Base-by-base conservation (phyloP, 2,888 invertebrate genomes). In the Fragum whitleyi region DNA sequence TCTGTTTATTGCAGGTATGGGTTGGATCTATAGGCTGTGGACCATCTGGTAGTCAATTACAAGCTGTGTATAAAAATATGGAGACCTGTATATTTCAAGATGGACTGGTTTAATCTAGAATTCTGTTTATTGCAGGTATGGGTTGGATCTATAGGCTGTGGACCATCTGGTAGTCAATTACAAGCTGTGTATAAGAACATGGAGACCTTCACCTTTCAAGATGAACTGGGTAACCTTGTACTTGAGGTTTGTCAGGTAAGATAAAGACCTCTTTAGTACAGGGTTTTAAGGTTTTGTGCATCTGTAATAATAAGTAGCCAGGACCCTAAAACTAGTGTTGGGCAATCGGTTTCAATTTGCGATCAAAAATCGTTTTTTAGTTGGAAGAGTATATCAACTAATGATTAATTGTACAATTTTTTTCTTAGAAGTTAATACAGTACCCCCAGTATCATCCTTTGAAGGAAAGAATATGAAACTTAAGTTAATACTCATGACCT, bases 161-260 rank as follows among this genome's bases (percentile, higher is more conserved):
- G 95, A 2, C 95, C 95, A 0, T 93, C 87, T 5, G 94, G 95
- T 7, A 87, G 90, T 2, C 36, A 88, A 6, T 92, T 96, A 36
- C 94, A 93, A 76, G 95, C 95, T 0, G 95, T 94, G 5, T 96
- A 94, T 88, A 87, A 92, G 59, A 94, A 94, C 73, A 94, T 95
- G 16, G 93, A 94, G 74, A 94, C 94, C 0, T 94, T 93, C 73
- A 84, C 87, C 19, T 95, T 95, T 83, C 95, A 96, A 92, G 96
- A 96, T 88, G 96, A 96, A 71, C 91, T 97, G 0, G 97, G 96
- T 0, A 87, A 86, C 0, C 81, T 94, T 11, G 81, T 96, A 0
- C 88, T 95, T 32, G 93, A 95, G 79, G 95, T 96, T 28, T 95
- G 95, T 83, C 84, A 88, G 87, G 93, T 93, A 70, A 87, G 92